Conservation (phyloP, 2,797 vertebrate genomes). For the Champsocephalus gunnari region DNA sequence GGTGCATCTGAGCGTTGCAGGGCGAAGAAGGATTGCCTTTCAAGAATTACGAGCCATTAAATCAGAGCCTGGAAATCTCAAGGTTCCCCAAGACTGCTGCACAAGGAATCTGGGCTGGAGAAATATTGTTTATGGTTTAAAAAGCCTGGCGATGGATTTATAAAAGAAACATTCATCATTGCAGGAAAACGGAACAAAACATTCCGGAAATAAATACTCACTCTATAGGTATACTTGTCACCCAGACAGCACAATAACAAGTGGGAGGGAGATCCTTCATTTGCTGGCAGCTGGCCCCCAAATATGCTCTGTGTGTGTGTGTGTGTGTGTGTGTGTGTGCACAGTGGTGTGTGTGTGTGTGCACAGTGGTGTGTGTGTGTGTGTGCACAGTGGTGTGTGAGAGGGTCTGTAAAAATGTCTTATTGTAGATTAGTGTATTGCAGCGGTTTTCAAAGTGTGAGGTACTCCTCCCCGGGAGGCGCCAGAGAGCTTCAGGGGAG, state of each 20-base stretch:
- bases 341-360: no score
- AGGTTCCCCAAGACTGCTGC: constrained; percentile 98
- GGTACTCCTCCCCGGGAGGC: no score
- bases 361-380: neutral
- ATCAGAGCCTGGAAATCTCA: constrained; percentile 98
- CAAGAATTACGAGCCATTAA: constrained; percentile 98
- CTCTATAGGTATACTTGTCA: constrained; percentile 92
- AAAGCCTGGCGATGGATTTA: constrained; percentile 89
- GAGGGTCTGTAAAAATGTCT: constrained; percentile 21
- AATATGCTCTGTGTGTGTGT: constrained; percentile 55
- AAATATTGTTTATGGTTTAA: constrained; percentile 97
- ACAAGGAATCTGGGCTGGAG: constrained; percentile 96
- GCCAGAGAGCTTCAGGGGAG: no score
- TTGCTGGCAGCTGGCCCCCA: constrained; percentile 86
- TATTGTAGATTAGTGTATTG: constrained; percentile 4
- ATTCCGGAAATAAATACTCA: constrained; percentile 94
- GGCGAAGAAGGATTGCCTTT: constrained; percentile 89
- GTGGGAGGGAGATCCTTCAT: constrained; percentile 96
- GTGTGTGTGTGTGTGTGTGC: neutral
- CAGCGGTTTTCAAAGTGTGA: no score
- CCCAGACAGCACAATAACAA: constrained; percentile 92
- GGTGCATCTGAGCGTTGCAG: constrained; percentile 76
- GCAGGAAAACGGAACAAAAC: constrained; percentile 99
- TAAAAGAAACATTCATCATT: constrained; percentile 93
- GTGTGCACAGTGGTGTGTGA: neutral